A percentile compares a stretch with the other conserved stretches of the same genome.
These are phyloP conservation scores for Parauchenoglanis punctatus DNA, from an alignment of 2,797 vertebrate species.

Conservation along the genomic window DNA sequence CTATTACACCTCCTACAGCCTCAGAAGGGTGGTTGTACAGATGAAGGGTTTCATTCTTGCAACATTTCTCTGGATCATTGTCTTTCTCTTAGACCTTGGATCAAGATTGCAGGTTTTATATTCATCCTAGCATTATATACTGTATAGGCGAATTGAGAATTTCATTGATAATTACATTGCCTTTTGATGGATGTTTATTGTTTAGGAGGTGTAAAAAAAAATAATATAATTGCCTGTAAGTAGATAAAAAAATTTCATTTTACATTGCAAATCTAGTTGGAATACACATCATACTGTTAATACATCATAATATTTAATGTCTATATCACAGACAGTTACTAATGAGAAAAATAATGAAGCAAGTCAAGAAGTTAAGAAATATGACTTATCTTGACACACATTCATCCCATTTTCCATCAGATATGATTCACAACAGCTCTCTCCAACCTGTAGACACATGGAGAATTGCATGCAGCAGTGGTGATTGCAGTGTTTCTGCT, in stretches of 20 bases:
- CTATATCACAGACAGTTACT: neutral
- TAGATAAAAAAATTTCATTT: neutral
- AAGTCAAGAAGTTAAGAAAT: neutral
- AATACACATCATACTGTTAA: neutral
- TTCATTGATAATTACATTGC: neutral
- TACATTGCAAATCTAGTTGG: neutral
- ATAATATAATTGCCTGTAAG: neutral
- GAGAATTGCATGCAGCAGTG: constrained; percentile 28
- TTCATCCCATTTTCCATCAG: neutral
- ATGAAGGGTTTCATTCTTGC: neutral
- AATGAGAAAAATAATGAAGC: neutral
- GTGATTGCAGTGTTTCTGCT: constrained; percentile 28
- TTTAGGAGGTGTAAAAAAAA: neutral
- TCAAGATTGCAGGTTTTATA: neutral
- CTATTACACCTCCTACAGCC: neutral
- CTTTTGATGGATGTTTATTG: neutral
- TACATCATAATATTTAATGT: neutral
- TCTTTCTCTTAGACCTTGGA: neutral
- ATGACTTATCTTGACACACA: neutral
- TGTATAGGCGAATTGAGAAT: neutral
- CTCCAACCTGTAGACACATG: constrained; percentile 14
- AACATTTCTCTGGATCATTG: neutral
- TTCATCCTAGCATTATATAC: neutral
- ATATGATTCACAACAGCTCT: neutral
- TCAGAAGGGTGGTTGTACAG: neutral